Evolutionary conservation across 2,888 invertebrate genomes (phyloP).

Genomic region (Sarcophaga rosellei): DNA sequence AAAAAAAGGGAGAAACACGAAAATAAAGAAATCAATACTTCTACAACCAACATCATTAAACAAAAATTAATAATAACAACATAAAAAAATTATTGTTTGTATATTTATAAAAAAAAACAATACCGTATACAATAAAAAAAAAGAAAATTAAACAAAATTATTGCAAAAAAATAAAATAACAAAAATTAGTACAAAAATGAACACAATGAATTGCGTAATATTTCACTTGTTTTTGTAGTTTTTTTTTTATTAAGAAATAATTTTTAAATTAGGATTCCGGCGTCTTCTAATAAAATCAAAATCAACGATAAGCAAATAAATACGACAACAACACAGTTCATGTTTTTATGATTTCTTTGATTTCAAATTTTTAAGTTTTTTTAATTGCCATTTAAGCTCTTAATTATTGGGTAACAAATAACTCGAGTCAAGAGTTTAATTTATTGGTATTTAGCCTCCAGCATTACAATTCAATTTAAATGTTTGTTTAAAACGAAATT

Average conservation of each 20-base stretch:
- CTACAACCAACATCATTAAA: neutral
- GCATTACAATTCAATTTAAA: constrained; percentile 23
- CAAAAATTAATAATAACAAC: neutral
- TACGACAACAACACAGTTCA: constrained; percentile 10
- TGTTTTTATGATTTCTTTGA: constrained; percentile 4
- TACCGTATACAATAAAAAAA: neutral
- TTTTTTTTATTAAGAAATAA: neutral
- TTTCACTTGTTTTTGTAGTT: neutral
- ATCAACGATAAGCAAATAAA: constrained; percentile 36
- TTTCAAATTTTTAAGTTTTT: constrained; percentile 10
- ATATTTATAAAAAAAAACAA: neutral
- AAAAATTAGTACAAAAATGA: constrained; percentile 20
- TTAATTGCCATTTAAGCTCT: constrained; percentile 37
- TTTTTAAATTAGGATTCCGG: neutral
- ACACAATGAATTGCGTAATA: neutral
- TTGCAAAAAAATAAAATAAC: neutral
- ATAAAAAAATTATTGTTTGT: neutral
- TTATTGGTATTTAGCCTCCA: constrained; percentile 70
- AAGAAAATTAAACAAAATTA: no score
- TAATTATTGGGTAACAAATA: constrained; percentile 73
- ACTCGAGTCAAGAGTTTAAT: neutral
- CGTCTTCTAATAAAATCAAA: constrained; percentile 35
- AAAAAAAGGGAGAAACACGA: neutral
- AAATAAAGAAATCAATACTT: constrained; percentile 3
- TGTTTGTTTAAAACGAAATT: no score